phyloP scores from a whole-genome alignment of 2,113 vertebrate species.

The Prunella himalayana region DNA sequence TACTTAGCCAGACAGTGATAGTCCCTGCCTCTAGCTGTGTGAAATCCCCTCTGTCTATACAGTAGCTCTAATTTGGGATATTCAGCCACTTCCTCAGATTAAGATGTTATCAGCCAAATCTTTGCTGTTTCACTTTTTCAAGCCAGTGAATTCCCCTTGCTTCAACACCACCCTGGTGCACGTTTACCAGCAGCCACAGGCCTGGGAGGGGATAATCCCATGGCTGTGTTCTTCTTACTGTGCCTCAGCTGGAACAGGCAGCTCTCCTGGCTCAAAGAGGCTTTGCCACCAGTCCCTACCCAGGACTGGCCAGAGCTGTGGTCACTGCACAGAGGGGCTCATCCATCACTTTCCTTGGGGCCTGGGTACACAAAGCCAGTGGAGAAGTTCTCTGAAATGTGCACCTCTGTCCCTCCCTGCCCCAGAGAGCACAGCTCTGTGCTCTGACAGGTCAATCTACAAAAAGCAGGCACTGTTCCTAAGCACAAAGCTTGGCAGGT shows the following conservation, averaged over 20 bases:
- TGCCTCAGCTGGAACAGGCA: background rate
- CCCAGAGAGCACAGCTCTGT: background rate
- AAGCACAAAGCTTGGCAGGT: background rate
- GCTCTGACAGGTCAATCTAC: background rate
- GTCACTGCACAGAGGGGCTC: background rate
- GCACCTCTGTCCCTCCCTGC: background rate
- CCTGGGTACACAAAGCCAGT: background rate
- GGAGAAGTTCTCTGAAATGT: background rate
- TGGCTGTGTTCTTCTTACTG: background rate
- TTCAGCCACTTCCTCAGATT: background rate
- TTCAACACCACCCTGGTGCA: fast-evolving
- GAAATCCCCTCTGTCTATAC: background rate
- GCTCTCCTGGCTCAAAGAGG: background rate
- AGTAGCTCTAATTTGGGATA: background rate
- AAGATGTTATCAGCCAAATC: background rate
- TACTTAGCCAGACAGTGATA: background rate
- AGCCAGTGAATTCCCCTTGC: background rate
- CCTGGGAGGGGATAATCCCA: background rate
- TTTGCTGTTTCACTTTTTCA: background rate
- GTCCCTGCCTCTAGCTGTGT: background rate
- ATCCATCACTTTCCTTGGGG: background rate
- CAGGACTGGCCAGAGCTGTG: background rate
- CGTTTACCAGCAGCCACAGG: background rate
- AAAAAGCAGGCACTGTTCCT: background rate
- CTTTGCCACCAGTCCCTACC: background rate